Evolutionary conservation across 2,888 invertebrate species (phyloP), one percentile per base, ranked within the genome.

Genomic region (Synergus laeviventris): DNA sequence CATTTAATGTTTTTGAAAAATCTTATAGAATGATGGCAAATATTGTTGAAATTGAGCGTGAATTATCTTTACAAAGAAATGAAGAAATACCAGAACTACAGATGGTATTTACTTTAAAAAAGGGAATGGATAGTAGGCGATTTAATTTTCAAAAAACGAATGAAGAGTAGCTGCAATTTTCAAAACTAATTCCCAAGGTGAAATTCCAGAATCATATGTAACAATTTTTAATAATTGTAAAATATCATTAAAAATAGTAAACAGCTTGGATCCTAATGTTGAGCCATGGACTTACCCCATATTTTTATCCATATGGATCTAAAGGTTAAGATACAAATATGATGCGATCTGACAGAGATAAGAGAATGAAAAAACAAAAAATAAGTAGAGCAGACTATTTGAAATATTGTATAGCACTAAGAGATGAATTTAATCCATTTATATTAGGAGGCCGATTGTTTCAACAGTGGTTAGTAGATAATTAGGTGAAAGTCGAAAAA

Each of bases 21-120:
- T 81, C 81, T 0, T 83, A 80, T 64, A 56, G 75, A 76, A 81
- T 83, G 80, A 82, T 82, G 80, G 73, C 79, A 21, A 78, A 81
- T 66, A 76, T 79, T 78, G 61, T 80, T 42, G 21, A 73, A 74
- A 60, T 56, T 18, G 76, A 82, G 56, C 16, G 74, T 24, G n/a
- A 38, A 24, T 56, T 36, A 42, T 36, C 38, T 21, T 21, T 42
- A 4, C 12, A 24, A 61, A 61, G 24, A 31, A 61, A 61, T 45
- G 38, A 62, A 36, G 36, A 70, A 39, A 7, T 74, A 31, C 24
- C 62, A 8, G 21, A 78, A 70, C 76, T 80, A n/a, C 38, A 74
- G 74, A 39, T 82, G 73, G 49, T 79, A 38, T 83, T 84, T 76
- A 75, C 79, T 18, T 75, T 78, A n/a, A 84, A 81, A 59, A 74